Base-by-base conservation (phyloP, 1,140 invertebrate species). In the Eufriesea mexicana region DNA sequence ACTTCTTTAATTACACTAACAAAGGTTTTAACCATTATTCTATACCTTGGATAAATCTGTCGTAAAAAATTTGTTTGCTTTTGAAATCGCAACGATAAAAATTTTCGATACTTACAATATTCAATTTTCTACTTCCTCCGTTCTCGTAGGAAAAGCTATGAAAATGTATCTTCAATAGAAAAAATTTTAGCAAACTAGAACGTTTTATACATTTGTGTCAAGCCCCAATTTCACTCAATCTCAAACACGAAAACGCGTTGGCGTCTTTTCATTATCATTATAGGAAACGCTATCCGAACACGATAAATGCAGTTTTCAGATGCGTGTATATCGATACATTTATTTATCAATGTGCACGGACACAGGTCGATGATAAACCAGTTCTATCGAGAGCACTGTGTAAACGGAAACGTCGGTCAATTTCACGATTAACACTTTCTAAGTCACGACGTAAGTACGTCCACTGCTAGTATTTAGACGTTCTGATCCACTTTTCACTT, bases 371-470 rank as follows among this genome's bases (percentile, higher is more conserved):
- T 23, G 10, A 79, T 49, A 71, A 79, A 72, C 67, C 35, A 47
- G 79, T 81, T 64, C 20, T 55, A 1, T 16, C 20, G 23, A 47
- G 42, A 35, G 16, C 42, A 2, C 23, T 18, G 1, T 12, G n/a
- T 54, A 71, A 75, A 84, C 83, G 57, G 57, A 84, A 86, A 67
- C 23, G 55, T 51, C 45, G 18, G 18, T 79, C 57, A 75, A 70
- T 79, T 84, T 84, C 25, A 16, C 64, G 76, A 84, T 86, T 66
- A 84, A 79, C 72, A 68, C 76, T 86, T 80, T 75, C 72, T 49
- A 84, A 80, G 66, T 28, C 10, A 45, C 23, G 20, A 64, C 14
- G n/a, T 35, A 35, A 35, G 35, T 55, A 45, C 51, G 20, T 72
- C 54, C 57, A 82, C 54, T 7, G 42, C 28, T 14, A 45, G 20